Percentiles rank a stretch among this genome's conserved stretches.
These are phyloP conservation scores for Brenthis daphne DNA, from an alignment of 2,888 invertebrate genomes.

Conservation along the genomic window DNA sequence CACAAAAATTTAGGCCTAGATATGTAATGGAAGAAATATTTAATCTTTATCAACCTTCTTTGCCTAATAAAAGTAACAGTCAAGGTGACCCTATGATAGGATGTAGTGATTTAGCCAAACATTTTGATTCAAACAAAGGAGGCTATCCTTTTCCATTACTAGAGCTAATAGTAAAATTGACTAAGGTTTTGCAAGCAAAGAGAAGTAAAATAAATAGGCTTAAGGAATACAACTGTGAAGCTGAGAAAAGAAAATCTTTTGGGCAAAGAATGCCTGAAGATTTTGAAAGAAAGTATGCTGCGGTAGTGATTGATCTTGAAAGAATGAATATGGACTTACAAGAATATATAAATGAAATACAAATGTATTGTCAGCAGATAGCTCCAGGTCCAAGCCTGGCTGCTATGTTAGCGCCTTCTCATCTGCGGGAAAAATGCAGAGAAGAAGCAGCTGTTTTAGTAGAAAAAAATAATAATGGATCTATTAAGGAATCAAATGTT, in stretches of 20 bases:
- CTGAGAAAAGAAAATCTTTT: slow-evolving; percentile 92
- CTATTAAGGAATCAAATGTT: slow-evolving; percentile 84
- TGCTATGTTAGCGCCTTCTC: slow-evolving; percentile 94
- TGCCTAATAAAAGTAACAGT: slow-evolving; percentile 59
- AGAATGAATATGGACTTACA: slow-evolving; percentile 94
- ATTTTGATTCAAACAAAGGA: slow-evolving; percentile 83
- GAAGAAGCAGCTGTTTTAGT: slow-evolving; percentile 93
- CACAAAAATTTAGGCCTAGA: slow-evolving; percentile 89
- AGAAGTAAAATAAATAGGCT: slow-evolving; percentile 90
- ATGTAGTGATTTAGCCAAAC: slow-evolving; percentile 69
- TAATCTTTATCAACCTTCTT: slow-evolving; percentile 66
- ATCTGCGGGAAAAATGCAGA: slow-evolving; percentile 92
- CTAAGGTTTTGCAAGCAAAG: slow-evolving; percentile 92
- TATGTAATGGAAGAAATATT: slow-evolving; percentile 83
- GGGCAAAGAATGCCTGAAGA: slow-evolving; percentile 91
- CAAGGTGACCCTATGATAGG: slow-evolving; percentile 89
- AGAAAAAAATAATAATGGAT: slow-evolving; percentile 85
- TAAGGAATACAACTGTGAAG: slow-evolving; percentile 94
- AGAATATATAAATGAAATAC: slow-evolving; percentile 92
- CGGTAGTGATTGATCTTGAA: slow-evolving; percentile 93
- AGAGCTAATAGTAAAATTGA: slow-evolving; percentile 92
- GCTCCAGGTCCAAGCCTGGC: slow-evolving; percentile 93
- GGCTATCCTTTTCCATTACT: slow-evolving; percentile 93
- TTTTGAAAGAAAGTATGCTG: slow-evolving; percentile 95
- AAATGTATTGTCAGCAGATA: slow-evolving; percentile 91